Evolutionary conservation across 2,888 invertebrate genomes (phyloP), one percentile per base, ranked within the genome.

Genomic region (Scaptomyza caliginosa): DNA sequence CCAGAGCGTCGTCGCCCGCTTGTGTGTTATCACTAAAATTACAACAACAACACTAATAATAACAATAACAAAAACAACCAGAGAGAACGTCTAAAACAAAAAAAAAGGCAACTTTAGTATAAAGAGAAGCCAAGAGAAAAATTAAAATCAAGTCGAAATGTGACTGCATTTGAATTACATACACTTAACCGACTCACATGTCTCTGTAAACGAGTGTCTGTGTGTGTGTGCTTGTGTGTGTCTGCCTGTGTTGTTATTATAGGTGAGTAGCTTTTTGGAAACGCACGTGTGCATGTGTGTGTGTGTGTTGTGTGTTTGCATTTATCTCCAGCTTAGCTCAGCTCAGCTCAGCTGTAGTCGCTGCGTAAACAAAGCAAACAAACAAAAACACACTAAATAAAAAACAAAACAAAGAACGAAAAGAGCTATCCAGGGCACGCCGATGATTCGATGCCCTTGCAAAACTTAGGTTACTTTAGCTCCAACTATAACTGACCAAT

Each of bases 1-100:
- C 30, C 56, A 40, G 32, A 60, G 36, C 54, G 54, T 32, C 56
- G 54, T 36, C 54, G 59, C 34, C 51, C 34, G 17, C 13, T 57
- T 21, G 60, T 63, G 57, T 77, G 84, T 80, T 88, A 86, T 88
- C 84, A 79, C 43, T 64, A 60, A 39, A 63, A 46, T n/a, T 46
- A 51, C 54, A 71, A 63, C 43, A 67, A 64, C 45, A 67, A 30
- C 23, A 59, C 63, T 36, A 56, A 60, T 54, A 62, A 60, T 56
- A 62, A 57, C 49, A 52, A 50, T 30, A 24, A 24, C n/a, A 46
- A 30, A 17, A 26, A 17, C 26, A 28, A 51, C 48, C n/a, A 51
- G 21, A 54, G 19, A 8, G 51, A 36, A 45, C 13, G 23, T 32
- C 24, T 13, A 26, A 54, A 38, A 32, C 24, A 17, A 26, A 54